Evolutionary conservation across 2,113 vertebrate genomes (phyloP).

Genomic region (Marmota monax): DNA sequence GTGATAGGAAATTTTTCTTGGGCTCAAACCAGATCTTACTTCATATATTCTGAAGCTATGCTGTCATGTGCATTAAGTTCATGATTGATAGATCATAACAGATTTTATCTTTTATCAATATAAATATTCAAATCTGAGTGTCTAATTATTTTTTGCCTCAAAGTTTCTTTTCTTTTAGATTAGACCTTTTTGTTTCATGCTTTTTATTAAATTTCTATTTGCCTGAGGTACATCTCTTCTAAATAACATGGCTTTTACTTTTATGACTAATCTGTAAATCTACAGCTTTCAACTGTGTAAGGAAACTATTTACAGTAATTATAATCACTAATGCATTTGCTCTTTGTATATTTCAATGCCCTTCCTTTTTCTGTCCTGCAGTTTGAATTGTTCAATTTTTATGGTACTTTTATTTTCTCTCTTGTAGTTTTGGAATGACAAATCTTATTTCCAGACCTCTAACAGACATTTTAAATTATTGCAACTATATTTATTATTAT

Average conservation of each 20-base stretch:
- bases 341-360: not conserved
- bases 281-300: conserved; percentile 7
- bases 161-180: not conserved
- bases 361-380: not conserved
- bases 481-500: not conserved
- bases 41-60: not conserved
- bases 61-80: not conserved
- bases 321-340: not conserved
- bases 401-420: not conserved
- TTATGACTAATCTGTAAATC: not conserved
- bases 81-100: not conserved
- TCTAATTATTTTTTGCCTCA: not conserved
- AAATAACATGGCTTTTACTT: conserved; percentile 23
- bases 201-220: not conserved
- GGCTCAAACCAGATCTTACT: not conserved
- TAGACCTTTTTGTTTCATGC: not conserved
- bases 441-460: not conserved
- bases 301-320: not conserved
- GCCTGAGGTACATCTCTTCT: not conserved
- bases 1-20: not conserved
- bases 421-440: not conserved
- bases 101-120: not conserved
- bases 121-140: not conserved
- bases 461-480: not conserved
- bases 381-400: conserved; percentile 18